phyloP scores from a whole-genome alignment of 2,113 vertebrate species.

The Sebastes fasciatus region DNA sequence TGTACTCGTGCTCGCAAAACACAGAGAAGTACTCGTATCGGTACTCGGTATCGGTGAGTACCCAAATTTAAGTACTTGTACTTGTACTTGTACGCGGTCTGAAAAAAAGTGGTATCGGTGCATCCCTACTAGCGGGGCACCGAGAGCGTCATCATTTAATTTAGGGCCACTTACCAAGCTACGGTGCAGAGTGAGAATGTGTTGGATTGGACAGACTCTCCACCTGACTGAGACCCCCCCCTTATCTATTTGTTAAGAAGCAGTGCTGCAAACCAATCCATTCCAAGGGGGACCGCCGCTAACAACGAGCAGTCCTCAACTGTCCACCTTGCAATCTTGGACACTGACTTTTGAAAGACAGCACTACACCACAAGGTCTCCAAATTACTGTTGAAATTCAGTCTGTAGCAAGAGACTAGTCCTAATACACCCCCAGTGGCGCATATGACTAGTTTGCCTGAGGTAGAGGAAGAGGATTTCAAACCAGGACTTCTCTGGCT shows the following conservation, averaged over 20 bases:
- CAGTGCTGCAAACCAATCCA: neutral
- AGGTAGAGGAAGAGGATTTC: conserved; percentile 9
- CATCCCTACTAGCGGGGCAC: too few species aligned
- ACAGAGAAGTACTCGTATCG: too few species aligned
- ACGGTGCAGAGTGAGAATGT: too few species aligned
- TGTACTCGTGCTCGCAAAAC: too few species aligned
- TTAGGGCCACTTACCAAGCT: too few species aligned
- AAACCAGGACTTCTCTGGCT: conserved; percentile 18
- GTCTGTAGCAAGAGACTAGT: conserved; percentile 3
- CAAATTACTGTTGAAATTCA: conserved; percentile 24
- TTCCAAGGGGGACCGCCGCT: neutral
- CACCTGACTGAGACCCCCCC: neutral
- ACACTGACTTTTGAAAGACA: neutral
- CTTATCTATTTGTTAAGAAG: neutral
- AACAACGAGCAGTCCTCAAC: neutral
- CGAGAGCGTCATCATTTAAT: too few species aligned
- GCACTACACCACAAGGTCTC: conserved; percentile 4
- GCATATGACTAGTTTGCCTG: neutral
- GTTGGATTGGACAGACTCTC: neutral
- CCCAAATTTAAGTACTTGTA: too few species aligned
- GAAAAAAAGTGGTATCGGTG: too few species aligned
- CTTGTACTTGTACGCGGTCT: too few species aligned
- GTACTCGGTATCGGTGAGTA: too few species aligned
- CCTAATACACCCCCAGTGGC: neutral
- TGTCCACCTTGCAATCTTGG: neutral